phyloP scores from a whole-genome alignment of 2,888 invertebrate species.

The Pheosia tremula region DNA sequence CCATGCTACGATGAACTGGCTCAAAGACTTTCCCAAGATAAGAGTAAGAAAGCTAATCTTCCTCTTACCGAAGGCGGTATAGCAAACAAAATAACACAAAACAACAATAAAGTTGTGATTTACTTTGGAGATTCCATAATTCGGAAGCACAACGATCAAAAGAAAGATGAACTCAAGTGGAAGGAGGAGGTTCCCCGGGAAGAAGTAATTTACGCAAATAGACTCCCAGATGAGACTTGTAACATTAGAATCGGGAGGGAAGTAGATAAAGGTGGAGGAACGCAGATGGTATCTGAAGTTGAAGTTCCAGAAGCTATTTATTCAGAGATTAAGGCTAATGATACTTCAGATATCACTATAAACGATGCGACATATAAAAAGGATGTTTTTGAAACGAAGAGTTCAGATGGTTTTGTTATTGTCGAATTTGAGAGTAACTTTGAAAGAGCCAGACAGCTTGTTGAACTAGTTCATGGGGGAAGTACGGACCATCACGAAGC shows the following conservation, averaged over 20 bases:
- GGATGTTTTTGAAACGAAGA: conserved; percentile 69
- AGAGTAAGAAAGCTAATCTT: conserved; percentile 70
- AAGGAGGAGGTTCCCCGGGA: conserved; percentile 55
- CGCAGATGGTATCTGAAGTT: conserved; percentile 67
- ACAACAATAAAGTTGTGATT: conserved; percentile 88
- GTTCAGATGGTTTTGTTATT: conserved; percentile 84
- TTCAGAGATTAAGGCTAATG: conserved; percentile 66
- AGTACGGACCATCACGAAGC: conserved; percentile 75
- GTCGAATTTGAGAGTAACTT: conserved; percentile 86
- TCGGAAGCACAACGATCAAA: conserved; percentile 76
- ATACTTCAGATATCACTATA: conserved; percentile 57
- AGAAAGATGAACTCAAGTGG: conserved; percentile 64
- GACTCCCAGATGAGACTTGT: conserved; percentile 63
- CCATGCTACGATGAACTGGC: conserved; percentile 81
- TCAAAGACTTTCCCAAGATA: conserved; percentile 76
- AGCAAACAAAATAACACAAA: conserved; percentile 77
- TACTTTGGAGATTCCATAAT: conserved; percentile 89
- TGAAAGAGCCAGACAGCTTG: conserved; percentile 84
- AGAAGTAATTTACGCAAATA: conserved; percentile 77
- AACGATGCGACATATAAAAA: conserved; percentile 76
- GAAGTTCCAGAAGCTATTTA: conserved; percentile 76
- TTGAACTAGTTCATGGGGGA: conserved; percentile 83
- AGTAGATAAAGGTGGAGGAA: conserved; percentile 66
- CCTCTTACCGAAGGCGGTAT: conserved; percentile 60
- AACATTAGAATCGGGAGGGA: conserved; percentile 63